Evolutionary conservation across 1,140 invertebrate genomes (phyloP).

Genomic region (Brachionus calyciflorus): DNA sequence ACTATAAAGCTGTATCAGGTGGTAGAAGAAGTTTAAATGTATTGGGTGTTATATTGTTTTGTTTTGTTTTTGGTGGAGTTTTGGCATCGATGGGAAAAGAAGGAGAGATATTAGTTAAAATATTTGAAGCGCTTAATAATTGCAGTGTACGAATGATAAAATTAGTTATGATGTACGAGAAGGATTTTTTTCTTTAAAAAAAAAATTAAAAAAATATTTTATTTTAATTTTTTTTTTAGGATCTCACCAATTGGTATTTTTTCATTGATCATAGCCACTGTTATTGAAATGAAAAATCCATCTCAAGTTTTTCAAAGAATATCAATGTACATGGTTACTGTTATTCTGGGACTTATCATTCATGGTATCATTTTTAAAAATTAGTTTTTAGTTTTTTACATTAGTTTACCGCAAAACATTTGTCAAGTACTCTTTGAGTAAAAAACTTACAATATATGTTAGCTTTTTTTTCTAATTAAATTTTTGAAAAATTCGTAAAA

Average conservation of each 20-base stretch:
- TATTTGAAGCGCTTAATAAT: conserved; percentile 26
- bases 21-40: conserved; percentile 34
- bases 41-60: conserved; percentile 40
- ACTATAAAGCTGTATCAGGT: conserved; percentile 10
- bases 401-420: neutral
- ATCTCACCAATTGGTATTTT: conserved; percentile 28
- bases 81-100: conserved; percentile 7
- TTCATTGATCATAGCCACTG: conserved; percentile 48
- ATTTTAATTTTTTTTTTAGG: neutral
- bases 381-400: neutral
- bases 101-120: conserved; percentile 23
- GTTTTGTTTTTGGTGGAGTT: conserved; percentile 35
- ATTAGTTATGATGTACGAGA: conserved; percentile 47
- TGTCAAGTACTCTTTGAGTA: too few relatives aligned
- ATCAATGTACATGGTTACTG: conserved; percentile 56
- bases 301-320: conserved; percentile 47
- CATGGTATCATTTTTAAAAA: conserved; percentile 61
- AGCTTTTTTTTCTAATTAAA: too few relatives aligned
- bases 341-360: conserved; percentile 54
- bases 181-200: neutral
- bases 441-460: too few relatives aligned
- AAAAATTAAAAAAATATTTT: neutral
- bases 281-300: conserved; percentile 49
- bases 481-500: too few relatives aligned
- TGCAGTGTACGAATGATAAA: conserved; percentile 21